Evolutionary conservation across 2,113 vertebrate genomes (phyloP).

Genomic region (Phrynocephalus versicolor): DNA sequence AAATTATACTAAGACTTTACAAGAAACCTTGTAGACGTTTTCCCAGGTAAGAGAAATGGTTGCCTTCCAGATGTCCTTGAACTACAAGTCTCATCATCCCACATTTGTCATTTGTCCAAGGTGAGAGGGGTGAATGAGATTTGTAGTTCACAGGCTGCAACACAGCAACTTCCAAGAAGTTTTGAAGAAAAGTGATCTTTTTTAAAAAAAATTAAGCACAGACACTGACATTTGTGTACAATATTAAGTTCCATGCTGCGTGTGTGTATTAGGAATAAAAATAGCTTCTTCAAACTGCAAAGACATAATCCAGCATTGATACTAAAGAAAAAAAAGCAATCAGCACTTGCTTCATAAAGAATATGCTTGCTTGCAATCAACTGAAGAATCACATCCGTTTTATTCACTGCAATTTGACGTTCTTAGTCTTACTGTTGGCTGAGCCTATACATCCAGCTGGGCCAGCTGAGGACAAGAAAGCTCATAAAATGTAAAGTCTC

Average conservation of each 20-base stretch:
- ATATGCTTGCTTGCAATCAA: slow-evolving; percentile 23
- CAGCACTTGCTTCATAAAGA: neutral
- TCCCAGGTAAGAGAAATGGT: neutral
- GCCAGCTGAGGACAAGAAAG: slow-evolving; percentile 18
- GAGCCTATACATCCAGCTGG: neutral
- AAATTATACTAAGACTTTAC: neutral
- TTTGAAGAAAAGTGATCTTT: neutral
- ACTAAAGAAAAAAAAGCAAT: neutral
- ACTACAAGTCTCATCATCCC: neutral
- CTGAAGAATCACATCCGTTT: neutral
- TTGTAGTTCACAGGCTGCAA: neutral
- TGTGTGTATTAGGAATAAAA: neutral
- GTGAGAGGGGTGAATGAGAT: no score
- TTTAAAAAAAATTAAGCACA: neutral
- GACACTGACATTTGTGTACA: neutral
- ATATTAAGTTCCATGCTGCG: no score
- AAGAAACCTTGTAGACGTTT: neutral
- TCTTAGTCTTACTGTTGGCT: slow-evolving; percentile 18
- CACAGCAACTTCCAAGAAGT: neutral
- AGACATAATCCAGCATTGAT: neutral
- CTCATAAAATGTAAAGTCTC: neutral
- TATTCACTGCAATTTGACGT: neutral
- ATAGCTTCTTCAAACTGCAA: neutral
- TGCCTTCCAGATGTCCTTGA: neutral
- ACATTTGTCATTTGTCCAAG: neutral